Percentiles rank a stretch among this genome's conserved stretches.
These are phyloP conservation scores for Apodemus sylvaticus DNA, from an alignment of 2,113 vertebrate species.

Conservation along the genomic window DNA sequence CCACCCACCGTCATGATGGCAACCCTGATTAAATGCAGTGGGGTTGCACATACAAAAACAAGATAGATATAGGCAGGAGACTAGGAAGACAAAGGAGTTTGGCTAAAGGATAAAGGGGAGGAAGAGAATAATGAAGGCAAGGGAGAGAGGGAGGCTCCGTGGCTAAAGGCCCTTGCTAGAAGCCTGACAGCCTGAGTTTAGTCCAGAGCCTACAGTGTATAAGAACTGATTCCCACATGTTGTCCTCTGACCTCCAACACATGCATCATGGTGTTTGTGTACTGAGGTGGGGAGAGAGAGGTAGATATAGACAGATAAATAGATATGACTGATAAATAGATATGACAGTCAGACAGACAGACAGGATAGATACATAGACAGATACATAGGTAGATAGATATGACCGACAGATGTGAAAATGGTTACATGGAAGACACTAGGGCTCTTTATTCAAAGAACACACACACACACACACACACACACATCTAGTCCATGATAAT, in stretches of 20 bases:
- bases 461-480: too few relatives aligned
- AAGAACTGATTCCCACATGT: neutral
- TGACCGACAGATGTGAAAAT: too few relatives aligned
- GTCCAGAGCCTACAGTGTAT: neutral
- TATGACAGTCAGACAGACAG: neutral
- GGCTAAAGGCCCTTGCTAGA: neutral
- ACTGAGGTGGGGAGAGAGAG: too few relatives aligned
- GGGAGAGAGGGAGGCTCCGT: neutral
- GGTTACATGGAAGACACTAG: too few relatives aligned
- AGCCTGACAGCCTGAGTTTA: neutral
- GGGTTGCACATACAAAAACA: neutral
- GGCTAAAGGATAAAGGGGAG: too few relatives aligned
- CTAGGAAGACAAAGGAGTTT: neutral
- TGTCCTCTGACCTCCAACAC: neutral
- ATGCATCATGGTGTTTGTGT: neutral
- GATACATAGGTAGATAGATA: neutral
- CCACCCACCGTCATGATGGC: neutral
- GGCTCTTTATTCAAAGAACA: neutral
- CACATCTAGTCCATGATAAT: neutral
- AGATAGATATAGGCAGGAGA: too few relatives aligned
- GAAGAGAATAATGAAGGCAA: neutral
- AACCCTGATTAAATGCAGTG: neutral
- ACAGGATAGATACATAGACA: neutral
- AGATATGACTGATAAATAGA: too few relatives aligned
- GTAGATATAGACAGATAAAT: too few relatives aligned